Base-by-base conservation (phyloP, 2,888 invertebrate genomes). In the Drosophila nigritarsus region DNA sequence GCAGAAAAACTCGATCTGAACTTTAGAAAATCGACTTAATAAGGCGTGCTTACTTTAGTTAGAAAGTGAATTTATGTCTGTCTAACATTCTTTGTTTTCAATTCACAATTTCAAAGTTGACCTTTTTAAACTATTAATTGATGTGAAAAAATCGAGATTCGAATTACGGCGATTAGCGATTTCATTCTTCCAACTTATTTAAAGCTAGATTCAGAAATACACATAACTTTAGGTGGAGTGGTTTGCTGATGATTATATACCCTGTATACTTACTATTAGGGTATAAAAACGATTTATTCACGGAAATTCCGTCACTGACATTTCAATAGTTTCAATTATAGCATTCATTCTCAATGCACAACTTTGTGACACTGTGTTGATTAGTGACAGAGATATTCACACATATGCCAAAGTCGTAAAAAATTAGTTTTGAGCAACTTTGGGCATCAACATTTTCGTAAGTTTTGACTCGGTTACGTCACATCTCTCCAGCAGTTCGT, bases 381-480 rank as follows among this genome's bases (percentile, higher is more conserved):
- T 29, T n/a, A 54, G 29, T 29, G 20, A 1, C 9, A 40, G 15
- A 29, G 15, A 40, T 29, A 30, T 56, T 56, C 40, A 15, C 30
- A 56, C 30, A 56, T 56, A 30, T 42, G 18, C 20, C 20, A 42
- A 30, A 42, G 56, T 56, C 56, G 20, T 56, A 42, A 56, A 56
- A 56, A 56, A 42, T 56, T 56, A 30, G 56, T 42, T 56, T 42
- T 15, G 1, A 30, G 42, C 42, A 76, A 74, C 68, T 81, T 81
- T 82, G 65, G 61, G 73, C 83, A 81, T 80, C 81, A 83, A 80
- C 77, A 83, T 81, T 83, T 83, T 77, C 69, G 56, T 42, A 42
- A 56, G 56, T 56, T 56, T 56, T 56, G 56, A 56, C 56, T 56
- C 30, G 30, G 15, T 56, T 38, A 30, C 29, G 55, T 34, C 54